Base-by-base conservation (phyloP, 2,113 vertebrate genomes). In the Laticauda colubrina region DNA sequence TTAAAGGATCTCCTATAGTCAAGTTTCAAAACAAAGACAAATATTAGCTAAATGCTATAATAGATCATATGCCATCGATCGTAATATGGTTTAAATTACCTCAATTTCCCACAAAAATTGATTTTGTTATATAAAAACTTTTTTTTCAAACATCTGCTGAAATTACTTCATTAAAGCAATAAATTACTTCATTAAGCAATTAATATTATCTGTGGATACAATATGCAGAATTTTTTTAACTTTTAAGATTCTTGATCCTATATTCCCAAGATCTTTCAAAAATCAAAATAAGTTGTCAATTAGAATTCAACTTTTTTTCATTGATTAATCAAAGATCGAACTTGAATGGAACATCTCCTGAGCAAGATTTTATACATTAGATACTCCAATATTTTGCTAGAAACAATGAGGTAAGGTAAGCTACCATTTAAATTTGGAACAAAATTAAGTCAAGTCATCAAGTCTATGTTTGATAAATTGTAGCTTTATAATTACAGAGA, bases 111-210 rank as follows among this genome's bases (percentile, higher is more conserved):
- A 88, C 91, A 94, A 43, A 94, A 96, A 91, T 61, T 88, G 92
- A 57, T 69, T 96, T 93, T 90, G 89, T 94, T 95, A 92, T 92
- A 92, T 85, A 91, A 95, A 85, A 87, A 53, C 53, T 94, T 92
- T 92, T 87, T 92, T 87, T 89, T 94, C 89, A 92, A 90, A 94
- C 91, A 94, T 92, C 90, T 94, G 92, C 92, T 96, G 96, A 96
- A 97, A 97, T 95, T 91, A 94, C 95, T 95, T 95, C 96, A 96
- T 95, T 95, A 96, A 97, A 96, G n/a, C n/a, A n/a, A n/a, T n/a
- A n/a, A n/a, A n/a, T n/a, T n/a, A n/a, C n/a, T n/a, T n/a, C n/a
- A 96, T 97, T 96, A 97, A 96, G 95, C 95, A 95, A 97, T 97
- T 96, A 96, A 88, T 94, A 92, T 95, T 91, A 91, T 91, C 93